phyloP scores from a whole-genome alignment of 35 echinoderm and acorn worm species.

The Eucidaris tribuloides region DNA sequence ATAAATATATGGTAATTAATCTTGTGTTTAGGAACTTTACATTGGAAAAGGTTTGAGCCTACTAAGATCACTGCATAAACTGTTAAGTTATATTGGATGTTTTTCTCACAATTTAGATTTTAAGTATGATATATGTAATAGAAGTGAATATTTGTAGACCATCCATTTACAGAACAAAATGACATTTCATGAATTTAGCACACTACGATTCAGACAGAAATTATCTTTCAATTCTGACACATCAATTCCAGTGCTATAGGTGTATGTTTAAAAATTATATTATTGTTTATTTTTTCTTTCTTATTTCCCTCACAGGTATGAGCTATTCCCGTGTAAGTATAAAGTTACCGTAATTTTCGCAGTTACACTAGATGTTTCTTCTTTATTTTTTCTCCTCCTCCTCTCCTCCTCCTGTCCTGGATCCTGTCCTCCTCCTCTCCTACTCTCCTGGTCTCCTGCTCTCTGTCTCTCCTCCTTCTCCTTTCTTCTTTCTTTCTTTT shows the following conservation, averaged over 20 bases:
- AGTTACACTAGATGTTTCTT: neutral
- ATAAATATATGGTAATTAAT: too few relatives aligned
- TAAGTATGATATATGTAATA: too few relatives aligned
- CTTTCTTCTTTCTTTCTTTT: neutral
- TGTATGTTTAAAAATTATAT: neutral
- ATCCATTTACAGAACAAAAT: neutral
- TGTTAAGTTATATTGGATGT: too few relatives aligned
- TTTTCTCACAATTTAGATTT: too few relatives aligned
- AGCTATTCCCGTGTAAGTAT: constrained; percentile 30
- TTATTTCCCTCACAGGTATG: constrained; percentile 1
- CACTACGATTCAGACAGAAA: neutral
- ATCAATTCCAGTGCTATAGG: neutral
- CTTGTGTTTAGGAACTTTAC: too few relatives aligned
- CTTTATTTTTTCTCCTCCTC: neutral
- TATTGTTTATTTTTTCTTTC: neutral
- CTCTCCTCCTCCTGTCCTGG: neutral
- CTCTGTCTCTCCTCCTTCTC: neutral
- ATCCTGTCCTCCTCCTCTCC: neutral
- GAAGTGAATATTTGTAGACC: neutral
- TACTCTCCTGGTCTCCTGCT: neutral
- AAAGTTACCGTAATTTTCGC: neutral
- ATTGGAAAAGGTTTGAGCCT: too few relatives aligned
- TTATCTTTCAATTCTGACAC: neutral
- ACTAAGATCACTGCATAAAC: too few relatives aligned
- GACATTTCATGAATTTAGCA: neutral